Evolutionary conservation across 1,140 invertebrate species (phyloP), one percentile per base, ranked within the genome.

Genomic region (Orchesella cincta): DNA sequence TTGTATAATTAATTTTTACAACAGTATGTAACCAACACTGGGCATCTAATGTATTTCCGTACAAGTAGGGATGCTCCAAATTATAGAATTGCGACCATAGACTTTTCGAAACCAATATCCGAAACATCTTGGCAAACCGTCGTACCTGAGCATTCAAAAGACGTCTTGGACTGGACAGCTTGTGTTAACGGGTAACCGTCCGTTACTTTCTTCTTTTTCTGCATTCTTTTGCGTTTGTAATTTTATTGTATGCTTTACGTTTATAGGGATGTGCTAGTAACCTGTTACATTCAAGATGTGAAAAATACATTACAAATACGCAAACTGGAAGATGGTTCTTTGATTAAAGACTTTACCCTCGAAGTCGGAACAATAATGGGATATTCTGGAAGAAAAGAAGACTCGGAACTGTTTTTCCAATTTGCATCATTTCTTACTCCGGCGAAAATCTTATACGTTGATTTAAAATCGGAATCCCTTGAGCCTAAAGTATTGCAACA

Each of bases 1-100:
- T n/a, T n/a, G n/a, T n/a, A n/a, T n/a, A n/a, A n/a, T n/a, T n/a
- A n/a, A n/a, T n/a, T n/a, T n/a, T n/a, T n/a, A n/a, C 88, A 88
- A 76, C 87, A 97, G 91, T 98, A 97, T 85, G 88, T 99, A 20
- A 95, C 95, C 28, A 98, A 98, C 86, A 89, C 93, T 80, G 95
- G 92, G 14, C 88, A 90, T 0, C 88, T 93, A 78, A 93, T 92
- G 80, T 91, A 94, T 83, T 95, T 99, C 84, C 90, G 92, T 31
- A 99, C 97, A 33, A 98, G 99, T 86, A 94, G 95, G 87, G 90
- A 95, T 86, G 94, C 97, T 20, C 92, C 94, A 26, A 96, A 96
- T 85, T 97, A 95, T 85, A 90, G 92, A 78, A 87, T 99, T 20
- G 91, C 98, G 82, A 89, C 89, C 77, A 95, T 98, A 80, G 94